Percentiles rank a stretch among this genome's conserved stretches.
Evolutionary conservation across 2,113 vertebrate genomes (phyloP).

Genomic region (Lepisosteus oculatus): DNA sequence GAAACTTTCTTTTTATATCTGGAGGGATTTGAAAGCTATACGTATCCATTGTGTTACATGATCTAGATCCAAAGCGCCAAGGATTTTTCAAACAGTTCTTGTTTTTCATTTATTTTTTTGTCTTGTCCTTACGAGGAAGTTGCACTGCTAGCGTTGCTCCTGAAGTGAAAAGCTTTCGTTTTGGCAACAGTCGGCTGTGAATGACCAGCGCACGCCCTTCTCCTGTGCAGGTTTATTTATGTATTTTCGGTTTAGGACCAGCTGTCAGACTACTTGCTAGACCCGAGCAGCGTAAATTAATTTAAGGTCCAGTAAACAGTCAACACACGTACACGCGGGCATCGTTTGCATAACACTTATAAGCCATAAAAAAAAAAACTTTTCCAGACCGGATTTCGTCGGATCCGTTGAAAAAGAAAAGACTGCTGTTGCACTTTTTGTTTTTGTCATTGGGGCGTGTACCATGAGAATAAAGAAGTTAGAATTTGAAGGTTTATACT

Average conservation of each 20-base stretch:
- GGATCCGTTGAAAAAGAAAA: no score
- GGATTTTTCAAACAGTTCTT: no score
- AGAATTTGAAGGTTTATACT: no score
- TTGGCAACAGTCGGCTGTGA: not conserved
- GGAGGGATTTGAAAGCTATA: not conserved
- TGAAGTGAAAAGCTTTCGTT: no score
- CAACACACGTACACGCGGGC: no score
- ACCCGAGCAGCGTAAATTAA: no score
- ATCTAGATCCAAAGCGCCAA: no score
- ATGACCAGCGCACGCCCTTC: conserved; percentile 11
- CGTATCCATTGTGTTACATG: not conserved
- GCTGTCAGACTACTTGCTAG: not conserved
- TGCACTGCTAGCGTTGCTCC: not conserved
- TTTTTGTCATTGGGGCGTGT: conserved; percentile 4
- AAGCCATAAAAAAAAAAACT: no score
- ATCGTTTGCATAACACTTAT: no score
- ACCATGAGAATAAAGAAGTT: not conserved
- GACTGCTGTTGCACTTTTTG: no score
- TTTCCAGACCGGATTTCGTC: no score
- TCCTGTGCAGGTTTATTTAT: conserved; percentile 12
- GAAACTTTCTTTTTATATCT: not conserved
- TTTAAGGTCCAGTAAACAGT: no score
- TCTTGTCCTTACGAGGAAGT: conserved; percentile 2
- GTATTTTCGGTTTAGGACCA: not conserved
- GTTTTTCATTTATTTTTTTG: not conserved